phyloP scores from a whole-genome alignment of 2,113 vertebrate species.

The Rhea pennata region DNA sequence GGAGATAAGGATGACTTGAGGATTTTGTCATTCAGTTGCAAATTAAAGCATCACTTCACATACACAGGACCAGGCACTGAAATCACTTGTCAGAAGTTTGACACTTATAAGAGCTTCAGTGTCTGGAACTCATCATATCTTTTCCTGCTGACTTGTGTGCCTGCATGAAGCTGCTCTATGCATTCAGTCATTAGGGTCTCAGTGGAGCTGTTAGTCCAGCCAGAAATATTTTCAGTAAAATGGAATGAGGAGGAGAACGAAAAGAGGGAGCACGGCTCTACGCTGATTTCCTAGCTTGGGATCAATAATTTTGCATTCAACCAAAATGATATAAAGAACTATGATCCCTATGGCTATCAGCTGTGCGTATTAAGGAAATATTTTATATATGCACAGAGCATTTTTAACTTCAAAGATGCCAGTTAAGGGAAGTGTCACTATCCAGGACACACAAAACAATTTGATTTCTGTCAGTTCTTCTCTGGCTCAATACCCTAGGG shows the following conservation, averaged over 20 bases:
- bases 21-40: constrained; percentile 63
- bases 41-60: constrained; percentile 61
- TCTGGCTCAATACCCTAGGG: neutral
- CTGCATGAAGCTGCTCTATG: neutral
- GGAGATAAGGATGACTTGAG: constrained; percentile 54
- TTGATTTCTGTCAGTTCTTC: neutral
- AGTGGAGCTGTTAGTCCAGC: neutral
- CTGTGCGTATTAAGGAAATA: neutral
- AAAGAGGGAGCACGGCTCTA: neutral
- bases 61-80: constrained; percentile 26
- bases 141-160: neutral
- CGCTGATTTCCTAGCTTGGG: neutral
- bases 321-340: neutral
- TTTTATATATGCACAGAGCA: neutral
- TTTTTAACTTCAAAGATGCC: neutral
- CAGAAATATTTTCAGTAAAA: neutral
- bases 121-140: constrained; percentile 22
- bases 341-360: neutral
- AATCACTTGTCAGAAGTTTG: constrained; percentile 37
- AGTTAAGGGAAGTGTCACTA: neutral
- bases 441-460: neutral
- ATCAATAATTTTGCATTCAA: neutral
- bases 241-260: neutral
- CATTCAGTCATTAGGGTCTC: neutral
- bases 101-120: constrained; percentile 24